Percentiles rank a stretch among this genome's conserved stretches.
These are phyloP conservation scores for Ginglymostoma cirratum DNA, from an alignment of 2,113 vertebrate species.

Conservation along the genomic window DNA sequence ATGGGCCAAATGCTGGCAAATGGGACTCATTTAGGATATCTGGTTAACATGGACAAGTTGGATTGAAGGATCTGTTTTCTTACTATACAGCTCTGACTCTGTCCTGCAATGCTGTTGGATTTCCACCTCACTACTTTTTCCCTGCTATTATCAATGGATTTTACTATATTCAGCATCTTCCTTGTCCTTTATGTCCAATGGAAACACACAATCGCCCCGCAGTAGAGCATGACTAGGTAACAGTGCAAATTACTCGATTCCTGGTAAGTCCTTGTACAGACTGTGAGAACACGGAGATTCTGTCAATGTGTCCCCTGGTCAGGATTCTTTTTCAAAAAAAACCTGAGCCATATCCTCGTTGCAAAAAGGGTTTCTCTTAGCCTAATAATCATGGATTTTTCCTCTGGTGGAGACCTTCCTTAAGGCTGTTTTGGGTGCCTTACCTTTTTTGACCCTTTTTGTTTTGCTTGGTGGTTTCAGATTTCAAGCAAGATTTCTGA, in stretches of 20 bases:
- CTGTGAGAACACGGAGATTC: background rate
- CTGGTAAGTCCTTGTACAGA: background rate
- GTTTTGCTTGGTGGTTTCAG: background rate
- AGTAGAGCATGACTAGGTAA: too few relatives aligned
- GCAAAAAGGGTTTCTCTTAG: background rate
- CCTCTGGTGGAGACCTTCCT: background rate
- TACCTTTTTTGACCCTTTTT: background rate
- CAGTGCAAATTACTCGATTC: background rate
- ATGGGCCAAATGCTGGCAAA: too few relatives aligned
- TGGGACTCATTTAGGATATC: too few relatives aligned
- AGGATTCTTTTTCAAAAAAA: background rate
- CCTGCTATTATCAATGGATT: too few relatives aligned
- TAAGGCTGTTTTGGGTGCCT: background rate
- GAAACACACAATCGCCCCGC: too few relatives aligned
- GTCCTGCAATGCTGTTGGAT: too few relatives aligned
- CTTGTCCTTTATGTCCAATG: too few relatives aligned
- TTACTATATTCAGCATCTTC: too few relatives aligned
- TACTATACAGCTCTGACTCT: too few relatives aligned
- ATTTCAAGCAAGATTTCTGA: background rate
- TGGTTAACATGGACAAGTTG: too few relatives aligned
- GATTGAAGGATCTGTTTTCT: too few relatives aligned
- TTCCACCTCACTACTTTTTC: too few relatives aligned
- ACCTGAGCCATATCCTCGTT: background rate
- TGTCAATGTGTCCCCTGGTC: background rate
- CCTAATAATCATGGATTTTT: background rate